phyloP scores from a whole-genome alignment of 2,113 vertebrate species.

The Lagenorhynchus albirostris region DNA sequence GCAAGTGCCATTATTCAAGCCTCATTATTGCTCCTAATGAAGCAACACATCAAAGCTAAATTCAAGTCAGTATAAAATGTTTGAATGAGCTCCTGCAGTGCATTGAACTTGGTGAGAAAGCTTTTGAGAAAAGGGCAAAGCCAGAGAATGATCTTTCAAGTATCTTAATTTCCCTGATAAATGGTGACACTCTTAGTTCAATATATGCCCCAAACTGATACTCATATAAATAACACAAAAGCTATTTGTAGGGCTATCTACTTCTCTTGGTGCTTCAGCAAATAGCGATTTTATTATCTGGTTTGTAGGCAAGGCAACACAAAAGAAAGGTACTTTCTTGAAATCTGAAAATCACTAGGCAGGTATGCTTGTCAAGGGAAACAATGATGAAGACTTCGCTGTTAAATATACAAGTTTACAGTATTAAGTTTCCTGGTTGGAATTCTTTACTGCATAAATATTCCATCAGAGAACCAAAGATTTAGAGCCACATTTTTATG shows the following conservation, averaged over 20 bases:
- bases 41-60: slow-evolving; percentile 20
- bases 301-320: background rate
- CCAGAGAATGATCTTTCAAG: background rate
- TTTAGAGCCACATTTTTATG: background rate
- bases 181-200: background rate
- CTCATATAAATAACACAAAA: background rate
- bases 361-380: background rate
- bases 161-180: background rate
- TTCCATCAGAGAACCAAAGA: background rate
- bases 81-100: background rate
- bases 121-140: slow-evolving; percentile 24
- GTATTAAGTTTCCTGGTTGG: background rate
- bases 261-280: background rate
- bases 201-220: slow-evolving; percentile 2
- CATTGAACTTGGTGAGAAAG: background rate
- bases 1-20: slow-evolving; percentile 54
- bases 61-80: slow-evolving; percentile 5
- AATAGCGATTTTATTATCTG: background rate
- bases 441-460: background rate
- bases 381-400: background rate
- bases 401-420: background rate
- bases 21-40: slow-evolving; percentile 62
- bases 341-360: background rate
- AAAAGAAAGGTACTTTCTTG: background rate
- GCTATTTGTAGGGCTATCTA: background rate